Percentiles rank a stretch among this genome's conserved stretches.
These are phyloP conservation scores for Protomyctophum bolini DNA, from an alignment of 2,113 vertebrate genomes.

Conservation along the genomic window DNA sequence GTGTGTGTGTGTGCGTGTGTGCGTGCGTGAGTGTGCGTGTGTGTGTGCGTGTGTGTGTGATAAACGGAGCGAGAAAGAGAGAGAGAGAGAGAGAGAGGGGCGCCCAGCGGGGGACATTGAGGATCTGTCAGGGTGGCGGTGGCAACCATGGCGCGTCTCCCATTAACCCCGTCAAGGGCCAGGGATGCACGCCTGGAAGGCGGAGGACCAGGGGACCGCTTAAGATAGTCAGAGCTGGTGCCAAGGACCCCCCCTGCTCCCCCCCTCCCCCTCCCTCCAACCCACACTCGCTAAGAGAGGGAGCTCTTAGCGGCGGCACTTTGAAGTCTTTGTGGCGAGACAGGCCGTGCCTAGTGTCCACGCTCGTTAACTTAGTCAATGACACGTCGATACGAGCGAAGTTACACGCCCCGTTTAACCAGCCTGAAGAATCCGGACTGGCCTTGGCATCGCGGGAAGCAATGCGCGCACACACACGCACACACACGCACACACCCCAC, in stretches of 20 bases:
- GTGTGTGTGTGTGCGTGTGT: background rate
- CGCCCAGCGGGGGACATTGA: background rate
- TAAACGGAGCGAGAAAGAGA: too few relatives aligned
- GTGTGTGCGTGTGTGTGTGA: background rate
- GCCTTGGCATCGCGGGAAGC: slow-evolving; percentile 37
- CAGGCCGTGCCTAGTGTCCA: slow-evolving; percentile 65
- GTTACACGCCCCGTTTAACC: slow-evolving; percentile 59
- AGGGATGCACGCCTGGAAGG: slow-evolving; percentile 31
- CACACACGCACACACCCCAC: slow-evolving; percentile 32
- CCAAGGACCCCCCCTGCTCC: slow-evolving; percentile 4
- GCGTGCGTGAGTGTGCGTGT: too few relatives aligned
- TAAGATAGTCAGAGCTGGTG: slow-evolving; percentile 7
- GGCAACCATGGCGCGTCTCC: background rate
- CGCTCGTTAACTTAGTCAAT: slow-evolving; percentile 76
- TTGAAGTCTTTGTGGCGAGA: slow-evolving; percentile 76
- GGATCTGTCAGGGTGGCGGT: slow-evolving; percentile 18
- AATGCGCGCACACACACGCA: slow-evolving; percentile 23
- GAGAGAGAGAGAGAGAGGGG: background rate
- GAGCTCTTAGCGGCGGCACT: slow-evolving; percentile 53
- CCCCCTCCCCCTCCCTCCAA: slow-evolving; percentile 5
- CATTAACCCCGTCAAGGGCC: slow-evolving; percentile 27
- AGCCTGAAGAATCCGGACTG: slow-evolving; percentile 32
- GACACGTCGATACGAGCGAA: slow-evolving; percentile 71
- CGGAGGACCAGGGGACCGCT: slow-evolving; percentile 23
- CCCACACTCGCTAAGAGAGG: slow-evolving; percentile 41